Evolutionary conservation across 2,113 vertebrate genomes (phyloP).

Genomic region (Proteles cristata): DNA sequence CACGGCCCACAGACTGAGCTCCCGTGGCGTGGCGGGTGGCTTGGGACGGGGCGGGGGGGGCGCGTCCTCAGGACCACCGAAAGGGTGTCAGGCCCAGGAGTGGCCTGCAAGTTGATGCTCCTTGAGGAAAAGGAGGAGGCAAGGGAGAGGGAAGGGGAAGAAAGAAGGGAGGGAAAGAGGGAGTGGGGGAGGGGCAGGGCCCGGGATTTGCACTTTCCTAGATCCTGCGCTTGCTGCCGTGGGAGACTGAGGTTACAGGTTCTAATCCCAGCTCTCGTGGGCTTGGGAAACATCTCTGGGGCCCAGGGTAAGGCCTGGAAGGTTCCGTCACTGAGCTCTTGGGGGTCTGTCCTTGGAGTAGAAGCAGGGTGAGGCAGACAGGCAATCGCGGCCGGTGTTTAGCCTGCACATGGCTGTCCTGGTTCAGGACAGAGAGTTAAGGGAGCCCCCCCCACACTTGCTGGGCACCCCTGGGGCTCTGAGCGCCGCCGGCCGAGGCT

Average conservation of each 20-base stretch:
- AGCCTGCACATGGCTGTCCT: too few species aligned
- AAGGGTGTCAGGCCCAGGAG: neutral
- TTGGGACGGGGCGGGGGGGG: neutral
- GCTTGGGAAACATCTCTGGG: neutral
- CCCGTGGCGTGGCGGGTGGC: neutral
- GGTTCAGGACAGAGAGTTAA: neutral
- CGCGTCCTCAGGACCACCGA: neutral
- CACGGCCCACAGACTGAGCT: neutral
- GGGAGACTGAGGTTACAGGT: neutral
- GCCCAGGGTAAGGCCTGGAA: neutral
- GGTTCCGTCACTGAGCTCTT: neutral
- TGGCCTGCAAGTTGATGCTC: neutral
- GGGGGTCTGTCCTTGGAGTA: neutral
- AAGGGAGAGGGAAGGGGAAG: fast-evolving
- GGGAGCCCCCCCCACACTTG: neutral
- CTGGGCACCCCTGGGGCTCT: fast-evolving
- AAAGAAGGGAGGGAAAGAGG: too few species aligned
- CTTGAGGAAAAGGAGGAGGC: neutral
- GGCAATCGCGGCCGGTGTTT: neutral
- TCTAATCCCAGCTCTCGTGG: neutral
- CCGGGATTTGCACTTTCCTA: neutral
- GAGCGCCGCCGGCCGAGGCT: neutral
- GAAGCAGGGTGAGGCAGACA: neutral
- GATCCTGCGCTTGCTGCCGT: neutral
- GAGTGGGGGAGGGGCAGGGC: fast-evolving